Conservation (phyloP, 2,113 vertebrate species). For the Anas platyrhynchos region DNA sequence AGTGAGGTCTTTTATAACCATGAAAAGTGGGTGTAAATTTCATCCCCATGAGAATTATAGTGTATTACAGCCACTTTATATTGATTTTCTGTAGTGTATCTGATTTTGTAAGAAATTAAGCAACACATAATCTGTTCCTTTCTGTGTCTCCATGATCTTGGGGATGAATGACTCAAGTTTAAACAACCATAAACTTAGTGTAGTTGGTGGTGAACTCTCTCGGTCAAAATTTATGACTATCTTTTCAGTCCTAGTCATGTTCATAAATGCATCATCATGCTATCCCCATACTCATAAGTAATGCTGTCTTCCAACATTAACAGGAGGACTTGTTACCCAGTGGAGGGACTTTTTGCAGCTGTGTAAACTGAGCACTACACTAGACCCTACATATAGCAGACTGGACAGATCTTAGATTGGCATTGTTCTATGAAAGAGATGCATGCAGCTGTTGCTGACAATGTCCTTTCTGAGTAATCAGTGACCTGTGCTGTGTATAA, state of each 20-base stretch:
- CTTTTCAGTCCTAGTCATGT: background rate
- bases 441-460: background rate
- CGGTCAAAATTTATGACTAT: background rate
- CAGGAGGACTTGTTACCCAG: background rate
- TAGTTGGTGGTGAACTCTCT: background rate
- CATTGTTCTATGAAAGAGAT: background rate
- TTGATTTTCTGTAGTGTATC: background rate
- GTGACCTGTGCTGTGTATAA: background rate
- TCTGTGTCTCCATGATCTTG: background rate
- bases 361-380: background rate
- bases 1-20: conserved; percentile 36
- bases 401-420: background rate
- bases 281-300: background rate
- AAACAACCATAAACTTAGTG: background rate
- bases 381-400: background rate
- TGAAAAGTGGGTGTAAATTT: conserved; percentile 38
- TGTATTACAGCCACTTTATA: background rate
- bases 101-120: background rate
- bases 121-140: background rate
- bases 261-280: background rate
- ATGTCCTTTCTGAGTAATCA: background rate
- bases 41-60: background rate
- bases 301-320: background rate
- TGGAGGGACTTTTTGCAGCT: background rate
- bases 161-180: background rate